Conservation (phyloP, 2,113 vertebrate genomes). For the Pedetes capensis region DNA sequence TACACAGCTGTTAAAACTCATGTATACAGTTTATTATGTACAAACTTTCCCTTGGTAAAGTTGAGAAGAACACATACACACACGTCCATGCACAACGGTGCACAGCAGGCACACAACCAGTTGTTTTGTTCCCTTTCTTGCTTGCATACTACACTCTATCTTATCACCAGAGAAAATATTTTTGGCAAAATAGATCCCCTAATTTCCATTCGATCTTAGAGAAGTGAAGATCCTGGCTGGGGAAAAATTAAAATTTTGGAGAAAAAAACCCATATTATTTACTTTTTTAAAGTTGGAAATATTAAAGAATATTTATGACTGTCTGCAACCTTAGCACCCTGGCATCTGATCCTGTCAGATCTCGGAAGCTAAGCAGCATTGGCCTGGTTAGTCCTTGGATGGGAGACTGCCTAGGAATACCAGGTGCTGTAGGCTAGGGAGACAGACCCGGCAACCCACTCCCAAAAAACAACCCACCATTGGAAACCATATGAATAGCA, state of each 20-base stretch:
- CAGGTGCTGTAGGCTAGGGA: no score
- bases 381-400: no score
- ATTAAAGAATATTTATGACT: slow-evolving; percentile 27
- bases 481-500: no score
- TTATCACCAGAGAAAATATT: not conserved
- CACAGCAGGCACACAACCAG: not conserved
- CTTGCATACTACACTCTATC: not conserved
- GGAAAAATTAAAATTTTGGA: not conserved
- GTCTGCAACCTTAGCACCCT: no score
- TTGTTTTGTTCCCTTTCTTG: not conserved
- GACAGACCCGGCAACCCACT: no score
- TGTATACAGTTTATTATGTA: not conserved
- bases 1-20: not conserved
- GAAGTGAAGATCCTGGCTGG: not conserved
- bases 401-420: no score
- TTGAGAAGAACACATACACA: not conserved
- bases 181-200: not conserved
- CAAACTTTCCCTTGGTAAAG: not conserved
- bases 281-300: not conserved
- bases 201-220: not conserved
- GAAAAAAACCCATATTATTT: not conserved
- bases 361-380: no score
- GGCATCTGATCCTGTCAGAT: no score
- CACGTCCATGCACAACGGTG: no score
- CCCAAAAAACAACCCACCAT: no score